Evolutionary conservation across 2,888 invertebrate species (phyloP).

Genomic region (Lucinisca nassula): DNA sequence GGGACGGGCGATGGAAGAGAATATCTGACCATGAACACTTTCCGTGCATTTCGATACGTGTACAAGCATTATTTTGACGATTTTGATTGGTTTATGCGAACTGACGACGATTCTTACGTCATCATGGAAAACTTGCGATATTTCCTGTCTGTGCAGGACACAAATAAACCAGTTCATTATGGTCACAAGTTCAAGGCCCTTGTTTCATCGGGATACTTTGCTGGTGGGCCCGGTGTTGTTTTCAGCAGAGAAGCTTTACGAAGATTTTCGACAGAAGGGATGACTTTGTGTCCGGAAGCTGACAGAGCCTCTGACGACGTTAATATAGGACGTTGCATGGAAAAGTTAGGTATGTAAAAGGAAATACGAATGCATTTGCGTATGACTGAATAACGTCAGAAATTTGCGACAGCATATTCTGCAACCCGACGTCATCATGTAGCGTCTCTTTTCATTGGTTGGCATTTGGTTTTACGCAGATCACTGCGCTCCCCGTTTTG

Average conservation of each 20-base stretch:
- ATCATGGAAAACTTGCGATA: slow-evolving; percentile 95
- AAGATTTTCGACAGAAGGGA: slow-evolving; percentile 87
- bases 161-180: slow-evolving; percentile 93
- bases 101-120: slow-evolving; percentile 99
- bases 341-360: neutral
- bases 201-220: slow-evolving; percentile 87
- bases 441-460: too few relatives aligned
- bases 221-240: slow-evolving; percentile 93
- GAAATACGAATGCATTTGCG: too few relatives aligned
- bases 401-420: too few relatives aligned
- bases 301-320: neutral
- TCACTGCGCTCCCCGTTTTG: too few relatives aligned
- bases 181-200: slow-evolving; percentile 83
- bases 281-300: neutral
- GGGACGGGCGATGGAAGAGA: slow-evolving; percentile 96
- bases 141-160: slow-evolving; percentile 90
- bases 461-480: too few relatives aligned
- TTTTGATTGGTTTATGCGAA: slow-evolving; percentile 99
- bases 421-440: too few relatives aligned
- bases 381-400: too few relatives aligned
- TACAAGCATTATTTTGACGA: slow-evolving; percentile 94
- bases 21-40: slow-evolving; percentile 98
- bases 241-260: slow-evolving; percentile 94
- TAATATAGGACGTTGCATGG: neutral
- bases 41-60: slow-evolving; percentile 96